Percentiles rank a stretch among this genome's conserved stretches.
phyloP scores from a whole-genome alignment of 2,888 invertebrate genomes.

The Acleris sparsana region DNA sequence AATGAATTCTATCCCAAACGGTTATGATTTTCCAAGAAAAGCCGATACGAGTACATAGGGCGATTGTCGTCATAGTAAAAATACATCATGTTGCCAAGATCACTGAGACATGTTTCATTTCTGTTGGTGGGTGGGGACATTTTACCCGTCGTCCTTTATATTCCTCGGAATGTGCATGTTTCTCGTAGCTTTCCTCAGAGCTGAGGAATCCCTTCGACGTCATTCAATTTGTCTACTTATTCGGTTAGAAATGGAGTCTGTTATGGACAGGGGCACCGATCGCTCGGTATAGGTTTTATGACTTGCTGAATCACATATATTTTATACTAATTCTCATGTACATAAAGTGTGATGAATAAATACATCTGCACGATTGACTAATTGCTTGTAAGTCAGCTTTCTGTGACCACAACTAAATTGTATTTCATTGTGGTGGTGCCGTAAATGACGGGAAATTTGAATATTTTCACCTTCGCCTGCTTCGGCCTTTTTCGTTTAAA shows the following conservation, averaged over 20 bases:
- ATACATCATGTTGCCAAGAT: too few relatives aligned
- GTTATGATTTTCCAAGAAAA: too few relatives aligned
- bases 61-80: too few relatives aligned
- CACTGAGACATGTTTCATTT: too few relatives aligned
- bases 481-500: slow-evolving; percentile 14
- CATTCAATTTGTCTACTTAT: not conserved
- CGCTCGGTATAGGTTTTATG: too few relatives aligned
- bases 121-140: too few relatives aligned
- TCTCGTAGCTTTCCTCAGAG: slow-evolving; percentile 27
- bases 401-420: slow-evolving; percentile 6
- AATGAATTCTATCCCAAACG: too few relatives aligned
- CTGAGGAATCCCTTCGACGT: slow-evolving; percentile 20
- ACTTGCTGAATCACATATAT: too few relatives aligned
- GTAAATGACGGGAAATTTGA: slow-evolving; percentile 14
- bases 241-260: too few relatives aligned
- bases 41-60: too few relatives aligned
- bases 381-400: slow-evolving; percentile 31
- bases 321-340: not conserved
- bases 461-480: slow-evolving; percentile 3
- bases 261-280: too few relatives aligned
- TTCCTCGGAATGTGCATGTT: slow-evolving; percentile 38
- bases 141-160: not conserved
- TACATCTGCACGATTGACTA: slow-evolving; percentile 33
- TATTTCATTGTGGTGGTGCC: slow-evolving; percentile 13
- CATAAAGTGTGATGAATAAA: slow-evolving; percentile 3